phyloP scores from a whole-genome alignment of 2,797 vertebrate genomes.

The Euthynnus affinis region DNA sequence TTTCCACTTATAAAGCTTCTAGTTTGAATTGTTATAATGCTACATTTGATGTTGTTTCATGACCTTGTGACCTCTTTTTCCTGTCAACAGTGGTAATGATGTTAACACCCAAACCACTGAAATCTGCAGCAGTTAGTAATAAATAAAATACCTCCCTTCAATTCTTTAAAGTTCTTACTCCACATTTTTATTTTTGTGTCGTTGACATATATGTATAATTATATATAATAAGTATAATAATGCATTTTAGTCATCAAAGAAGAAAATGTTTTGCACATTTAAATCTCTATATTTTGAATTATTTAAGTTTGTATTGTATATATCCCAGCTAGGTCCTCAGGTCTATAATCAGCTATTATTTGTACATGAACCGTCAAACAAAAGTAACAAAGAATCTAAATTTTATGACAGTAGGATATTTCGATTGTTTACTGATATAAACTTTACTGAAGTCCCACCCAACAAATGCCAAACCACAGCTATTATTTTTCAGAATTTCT shows the following conservation, averaged over 20 bases:
- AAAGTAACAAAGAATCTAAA: background rate
- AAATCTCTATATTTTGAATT: background rate
- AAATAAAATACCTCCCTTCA: too few species aligned
- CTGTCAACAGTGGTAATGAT: background rate
- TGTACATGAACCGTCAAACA: background rate
- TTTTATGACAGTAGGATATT: background rate
- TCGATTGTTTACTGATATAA: slow-evolving; percentile 26
- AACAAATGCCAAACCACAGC: slow-evolving; percentile 57
- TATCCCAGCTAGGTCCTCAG: background rate
- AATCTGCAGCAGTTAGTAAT: background rate
- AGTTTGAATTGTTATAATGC: background rate
- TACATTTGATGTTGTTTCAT: background rate
- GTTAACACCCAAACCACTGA: background rate
- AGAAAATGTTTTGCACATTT: background rate
- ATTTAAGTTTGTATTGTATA: background rate
- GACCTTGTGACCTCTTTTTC: slow-evolving; percentile 4
- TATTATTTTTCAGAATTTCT: slow-evolving; percentile 46
- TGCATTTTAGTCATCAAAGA: background rate
- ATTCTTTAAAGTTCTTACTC: background rate
- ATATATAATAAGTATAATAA: background rate
- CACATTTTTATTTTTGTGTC: background rate
- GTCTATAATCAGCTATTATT: background rate
- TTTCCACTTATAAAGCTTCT: background rate
- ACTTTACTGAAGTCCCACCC: slow-evolving; percentile 29
- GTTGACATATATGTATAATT: background rate